Base-by-base conservation (phyloP, 2,888 invertebrate genomes). In the Drosophila dives region DNA sequence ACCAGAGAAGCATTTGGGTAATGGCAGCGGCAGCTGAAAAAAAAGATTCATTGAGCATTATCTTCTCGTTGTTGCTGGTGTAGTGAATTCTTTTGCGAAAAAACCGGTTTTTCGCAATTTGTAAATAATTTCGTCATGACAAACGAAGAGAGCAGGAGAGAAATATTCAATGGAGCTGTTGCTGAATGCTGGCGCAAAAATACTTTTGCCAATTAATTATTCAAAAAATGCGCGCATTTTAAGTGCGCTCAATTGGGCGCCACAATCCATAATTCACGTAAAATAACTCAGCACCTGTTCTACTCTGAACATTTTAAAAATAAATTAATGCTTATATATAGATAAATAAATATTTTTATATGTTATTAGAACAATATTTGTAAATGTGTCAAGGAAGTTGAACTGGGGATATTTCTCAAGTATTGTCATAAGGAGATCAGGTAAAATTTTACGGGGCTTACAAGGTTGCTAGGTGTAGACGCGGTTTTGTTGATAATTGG, bases 51-150 rank as follows among this genome's bases (percentile, higher is more conserved):
- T 77, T 77, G 77, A 73, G 77, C 77, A 77, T 73, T 77, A 56
- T 54, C 63, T 33, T 50, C 38, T 49, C 36, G 45, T 45, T 45
- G 45, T 45, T 23, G n/a, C 17, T 42, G 11, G 11, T 42, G 42
- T 20, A 70, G 69, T 33, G 56, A 71, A 71, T 71, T 69, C 68
- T 59, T 60, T 49, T 38, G 59, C 38, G 26, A 45, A 48, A 81
- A 83, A 84, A 84, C 83, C 84, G 38, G 83, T 83, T 83, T 79
- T 72, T 68, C 71, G 72, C 82, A 86, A 84, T 86, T 83, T 86
- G 83, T 84, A 86, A 78, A 84, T 86, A 82, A 73, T 84, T 80
- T 80, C 84, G 80, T 83, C 86, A 86, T 80, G 77, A 76, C 70
- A 67, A 60, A 49, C 76, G 68, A 65, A 64, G 56, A 67, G 54